A percentile compares a stretch with the other conserved stretches of the same genome.
Evolutionary conservation across 2,888 invertebrate genomes (phyloP).

Genomic region (Alviniconcha strummeri): DNA sequence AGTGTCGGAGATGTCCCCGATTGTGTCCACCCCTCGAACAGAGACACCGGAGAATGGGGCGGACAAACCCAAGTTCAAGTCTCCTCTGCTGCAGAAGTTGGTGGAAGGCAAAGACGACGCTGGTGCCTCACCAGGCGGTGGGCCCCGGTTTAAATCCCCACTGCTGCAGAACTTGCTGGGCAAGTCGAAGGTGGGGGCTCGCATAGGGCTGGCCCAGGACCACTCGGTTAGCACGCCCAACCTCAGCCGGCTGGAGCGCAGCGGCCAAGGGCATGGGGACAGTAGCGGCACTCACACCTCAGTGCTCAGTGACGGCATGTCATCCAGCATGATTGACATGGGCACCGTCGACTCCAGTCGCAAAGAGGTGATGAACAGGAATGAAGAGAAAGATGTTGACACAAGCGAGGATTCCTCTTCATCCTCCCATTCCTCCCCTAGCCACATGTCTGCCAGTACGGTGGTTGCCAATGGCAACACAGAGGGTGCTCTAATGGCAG

Average conservation of each 20-base stretch:
- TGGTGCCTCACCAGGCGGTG: conserved; percentile 47
- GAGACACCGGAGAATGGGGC: conserved; percentile 35
- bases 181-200: conserved; percentile 57
- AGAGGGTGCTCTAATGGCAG: too few relatives aligned
- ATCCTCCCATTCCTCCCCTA: conserved; percentile 30
- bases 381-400: conserved; percentile 30
- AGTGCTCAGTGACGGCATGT: conserved; percentile 31
- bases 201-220: conserved; percentile 44
- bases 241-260: conserved; percentile 24
- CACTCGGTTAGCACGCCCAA: conserved; percentile 38
- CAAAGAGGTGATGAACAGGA: conserved; percentile 14
- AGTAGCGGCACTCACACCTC: conserved; percentile 33
- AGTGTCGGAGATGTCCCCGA: background rate
- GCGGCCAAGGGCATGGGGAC: background rate
- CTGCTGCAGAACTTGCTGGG: conserved; percentile 66
- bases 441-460: background rate
- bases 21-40: background rate
- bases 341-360: conserved; percentile 26
- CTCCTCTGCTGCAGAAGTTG: conserved; percentile 66
- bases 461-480: conserved; percentile 7
- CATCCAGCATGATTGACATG: conserved; percentile 30
- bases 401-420: conserved; percentile 17
- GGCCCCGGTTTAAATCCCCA: conserved; percentile 67
- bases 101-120: conserved; percentile 53
- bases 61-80: conserved; percentile 61